Evolutionary conservation across 2,113 vertebrate genomes (phyloP), one percentile per base, ranked within the genome.

Genomic region (Siphamia tubifer): DNA sequence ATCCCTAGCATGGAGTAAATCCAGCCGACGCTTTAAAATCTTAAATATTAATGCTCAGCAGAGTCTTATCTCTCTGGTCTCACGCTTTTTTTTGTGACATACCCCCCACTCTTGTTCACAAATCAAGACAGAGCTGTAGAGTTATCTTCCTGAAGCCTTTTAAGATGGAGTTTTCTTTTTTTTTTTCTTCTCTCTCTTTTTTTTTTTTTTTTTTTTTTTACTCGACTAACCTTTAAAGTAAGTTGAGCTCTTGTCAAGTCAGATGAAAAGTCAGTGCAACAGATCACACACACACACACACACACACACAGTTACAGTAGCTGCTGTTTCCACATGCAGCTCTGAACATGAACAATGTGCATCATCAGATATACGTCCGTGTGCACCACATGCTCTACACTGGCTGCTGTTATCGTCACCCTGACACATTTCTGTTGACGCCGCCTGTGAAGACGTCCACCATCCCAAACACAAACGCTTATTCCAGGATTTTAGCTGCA

Each of bases 211-310:
- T 21, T 61, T 20, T 34, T 19, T 27, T 56, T 43, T 24, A 12
- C 27, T 4, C n/a, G 2, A 8, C 25, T 49, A 40, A 63, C 47
- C 63, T 62, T 70, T 44, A 43, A 38, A 65, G 56, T 53, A 32
- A 66, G 54, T 66, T 51, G 39, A 40, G 24, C 32, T 38, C 57
- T 32, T 57, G 57, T 75, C 42, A 32, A 32, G 39, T 55, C 40
- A 45, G 63, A 67, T 20, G 72, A 78, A 31, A 66, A 64, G 57
- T 42, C 21, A 11, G 30, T 21, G 38, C 53, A 71, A 74, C 58
- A 36, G 58, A 67, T 80, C 54, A 20, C 31, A 74, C 42, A 11
- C 32, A 27, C 45, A 16, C 23, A 21, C 43, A 79, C 58, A 20
- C 31, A 68, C 45, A 11, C 38, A 28, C 7, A 38, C 8, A 38